phyloP scores from a whole-genome alignment of 2,797 vertebrate genomes.

The Nannoperca obscura region DNA sequence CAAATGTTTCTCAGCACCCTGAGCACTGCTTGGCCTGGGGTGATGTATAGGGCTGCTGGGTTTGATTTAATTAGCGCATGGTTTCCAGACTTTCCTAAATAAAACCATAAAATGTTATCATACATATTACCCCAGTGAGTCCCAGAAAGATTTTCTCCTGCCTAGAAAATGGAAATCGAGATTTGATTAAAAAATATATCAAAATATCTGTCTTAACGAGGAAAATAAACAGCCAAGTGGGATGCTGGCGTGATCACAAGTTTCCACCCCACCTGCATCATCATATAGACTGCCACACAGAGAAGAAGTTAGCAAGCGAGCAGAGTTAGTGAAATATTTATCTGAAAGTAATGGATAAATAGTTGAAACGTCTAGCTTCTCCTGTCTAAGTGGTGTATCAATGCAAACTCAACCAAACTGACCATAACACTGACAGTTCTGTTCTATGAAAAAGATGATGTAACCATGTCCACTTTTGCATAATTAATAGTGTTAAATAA shows the following conservation, averaged over 20 bases:
- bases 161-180: not conserved
- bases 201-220: not conserved
- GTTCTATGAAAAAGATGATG: not conserved
- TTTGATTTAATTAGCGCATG: slow-evolving; percentile 18
- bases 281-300: too few species aligned
- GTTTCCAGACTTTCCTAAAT: slow-evolving; percentile 6
- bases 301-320: too few species aligned
- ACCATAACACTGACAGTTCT: not conserved
- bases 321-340: not conserved
- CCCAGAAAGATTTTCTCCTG: too few species aligned
- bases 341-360: not conserved
- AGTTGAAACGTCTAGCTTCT: not conserved
- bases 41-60: not conserved
- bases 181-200: not conserved
- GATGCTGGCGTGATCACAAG: too few species aligned
- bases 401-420: not conserved
- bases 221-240: not conserved
- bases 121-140: not conserved
- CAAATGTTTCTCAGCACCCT: slow-evolving; percentile 4
- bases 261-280: too few species aligned
- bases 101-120: not conserved
- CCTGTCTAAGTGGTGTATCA: not conserved
- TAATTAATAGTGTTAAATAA: not conserved
- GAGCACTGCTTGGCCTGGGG: not conserved
- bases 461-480: not conserved